Evolutionary conservation across 2,797 vertebrate genomes (phyloP).

Genomic region (Tragelaphus oryx): DNA sequence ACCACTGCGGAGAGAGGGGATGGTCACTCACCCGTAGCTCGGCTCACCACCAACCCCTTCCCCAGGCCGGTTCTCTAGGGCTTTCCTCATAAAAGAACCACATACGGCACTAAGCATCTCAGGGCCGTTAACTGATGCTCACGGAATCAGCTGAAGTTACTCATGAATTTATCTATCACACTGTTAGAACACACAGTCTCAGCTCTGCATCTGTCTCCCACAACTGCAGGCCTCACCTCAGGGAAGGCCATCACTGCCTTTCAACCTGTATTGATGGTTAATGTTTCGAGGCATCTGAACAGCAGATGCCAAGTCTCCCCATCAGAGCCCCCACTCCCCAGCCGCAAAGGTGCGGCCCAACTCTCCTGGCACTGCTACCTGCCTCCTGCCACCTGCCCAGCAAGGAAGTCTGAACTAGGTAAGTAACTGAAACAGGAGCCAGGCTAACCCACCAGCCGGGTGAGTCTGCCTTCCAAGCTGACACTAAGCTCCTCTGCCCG

Average conservation of each 20-base stretch:
- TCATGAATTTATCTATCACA: neutral
- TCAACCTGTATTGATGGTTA: neutral
- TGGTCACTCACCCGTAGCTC: neutral
- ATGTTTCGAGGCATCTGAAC: neutral
- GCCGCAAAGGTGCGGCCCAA: fast-evolving
- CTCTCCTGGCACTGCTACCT: neutral
- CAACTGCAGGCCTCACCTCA: neutral
- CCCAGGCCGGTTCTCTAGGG: neutral
- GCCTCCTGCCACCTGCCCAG: neutral
- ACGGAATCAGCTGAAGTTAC: neutral
- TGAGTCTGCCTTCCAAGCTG: neutral
- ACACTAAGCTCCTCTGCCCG: neutral
- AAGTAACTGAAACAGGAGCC: neutral
- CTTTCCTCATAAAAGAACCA: neutral
- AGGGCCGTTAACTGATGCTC: neutral
- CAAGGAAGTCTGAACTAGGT: neutral
- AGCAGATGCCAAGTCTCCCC: neutral
- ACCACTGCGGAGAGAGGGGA: slow-evolving; percentile 86
- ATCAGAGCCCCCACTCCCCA: no score
- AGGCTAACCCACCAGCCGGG: neutral
- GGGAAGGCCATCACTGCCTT: neutral
- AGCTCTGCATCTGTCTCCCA: neutral
- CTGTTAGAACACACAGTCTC: neutral
- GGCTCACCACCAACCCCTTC: neutral
- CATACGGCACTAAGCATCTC: neutral